Conservation (phyloP, 2,888 invertebrate species). For the Synanthedon tipuliformis region DNA sequence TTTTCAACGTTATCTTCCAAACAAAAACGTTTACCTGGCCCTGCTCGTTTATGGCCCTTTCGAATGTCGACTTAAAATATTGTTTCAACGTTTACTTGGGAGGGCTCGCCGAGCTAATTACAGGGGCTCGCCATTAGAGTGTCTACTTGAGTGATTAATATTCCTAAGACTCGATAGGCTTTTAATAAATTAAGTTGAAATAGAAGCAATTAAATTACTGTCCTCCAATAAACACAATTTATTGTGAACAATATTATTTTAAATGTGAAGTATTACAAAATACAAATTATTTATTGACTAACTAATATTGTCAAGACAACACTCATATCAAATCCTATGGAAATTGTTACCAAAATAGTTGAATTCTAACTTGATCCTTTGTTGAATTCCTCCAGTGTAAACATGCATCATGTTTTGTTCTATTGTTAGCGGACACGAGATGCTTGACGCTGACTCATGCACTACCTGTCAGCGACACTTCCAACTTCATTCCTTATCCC, state of each 20-base stretch:
- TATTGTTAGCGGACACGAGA: not conserved
- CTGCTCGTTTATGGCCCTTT: constrained; percentile 14
- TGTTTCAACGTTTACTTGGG: constrained; percentile 16
- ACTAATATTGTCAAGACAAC: no score
- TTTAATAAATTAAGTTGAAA: not conserved
- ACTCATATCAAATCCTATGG: no score
- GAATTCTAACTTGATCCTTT: not conserved
- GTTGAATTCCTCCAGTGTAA: not conserved
- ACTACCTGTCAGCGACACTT: constrained; percentile 55
- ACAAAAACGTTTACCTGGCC: constrained; percentile 37
- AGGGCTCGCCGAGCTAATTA: constrained; percentile 38
- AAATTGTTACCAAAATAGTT: no score
- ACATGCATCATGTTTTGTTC: not conserved
- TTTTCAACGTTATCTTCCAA: constrained; percentile 19
- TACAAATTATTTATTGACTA: no score
- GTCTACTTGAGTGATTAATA: constrained; percentile 16
- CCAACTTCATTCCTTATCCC: constrained; percentile 49
- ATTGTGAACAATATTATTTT: no score
- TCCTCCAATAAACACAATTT: no score
- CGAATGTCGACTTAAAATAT: constrained; percentile 32
- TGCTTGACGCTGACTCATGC: constrained; percentile 38
- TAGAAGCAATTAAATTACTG: no score
- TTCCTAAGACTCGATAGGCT: not conserved
- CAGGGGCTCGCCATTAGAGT: constrained; percentile 34
- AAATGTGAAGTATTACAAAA: no score